Base-by-base conservation (phyloP, 2,113 vertebrate genomes). In the Bufo gargarizans region DNA sequence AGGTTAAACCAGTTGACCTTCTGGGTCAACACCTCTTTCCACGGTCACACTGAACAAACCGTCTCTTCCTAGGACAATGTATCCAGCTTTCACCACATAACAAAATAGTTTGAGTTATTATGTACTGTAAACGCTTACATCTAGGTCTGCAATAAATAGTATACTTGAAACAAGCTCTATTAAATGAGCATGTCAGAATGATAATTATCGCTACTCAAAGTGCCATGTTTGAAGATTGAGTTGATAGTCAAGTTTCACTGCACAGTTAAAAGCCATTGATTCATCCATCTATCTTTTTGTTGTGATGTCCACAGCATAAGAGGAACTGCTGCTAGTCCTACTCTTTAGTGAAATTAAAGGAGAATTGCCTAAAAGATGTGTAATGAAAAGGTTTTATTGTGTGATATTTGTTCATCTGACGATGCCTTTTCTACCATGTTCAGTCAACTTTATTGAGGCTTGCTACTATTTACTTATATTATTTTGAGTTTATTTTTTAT, bases 151-250 rank as follows among this genome's bases (percentile, higher is more conserved):
- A 86, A 86, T 86, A 86, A 65, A 86, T 78, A 77, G 84, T 74
- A 33, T 33, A 47, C 84, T 43, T 86, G 47, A 86, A 86, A 77
- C 65, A 49, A 67, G 50, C 49, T 80, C 77, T 87, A 79, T 55
- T 87, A 79, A 50, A 63, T 59, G 76, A 86, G 65, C 22, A 53
- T 53, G 76, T 79, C 53, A 8, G 59, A 61, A 69, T 83, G 61
- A 80, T 87, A 82, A 87, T 87, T 87, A 74, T 45, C 82, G 49
- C 16, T 74, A 55, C 53, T 81, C 61, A 80, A 45, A 86, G 45
- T 77, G 45, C 61, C 61, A 69, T 71, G 74, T 74, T 53, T 82
- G 22, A 50, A 79, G 61, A 56, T 67, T 63, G 77, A 87, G n/a
- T n/a, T 81, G 65, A 82, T 72, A 58, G 49, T 55, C 77, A 81